Base-by-base conservation (phyloP, 2,888 invertebrate genomes). In the Bombylius major region DNA sequence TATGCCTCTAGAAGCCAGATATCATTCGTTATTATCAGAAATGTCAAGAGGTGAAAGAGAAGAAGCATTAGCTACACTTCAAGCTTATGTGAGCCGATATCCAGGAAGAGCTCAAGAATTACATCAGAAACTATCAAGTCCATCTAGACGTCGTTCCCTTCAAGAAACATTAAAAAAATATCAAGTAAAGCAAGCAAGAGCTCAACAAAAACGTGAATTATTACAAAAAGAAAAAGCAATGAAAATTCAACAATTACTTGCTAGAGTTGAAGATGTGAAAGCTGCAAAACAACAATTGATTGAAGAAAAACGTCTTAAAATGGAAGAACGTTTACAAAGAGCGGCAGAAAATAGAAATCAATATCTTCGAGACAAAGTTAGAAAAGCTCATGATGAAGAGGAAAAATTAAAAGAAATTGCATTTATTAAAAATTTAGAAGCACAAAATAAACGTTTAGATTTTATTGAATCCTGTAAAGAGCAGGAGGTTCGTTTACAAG, bases 341-440 rank as follows among this genome's bases (percentile, higher is more conserved):
- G 97, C 97, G 0, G 91, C 91, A 23, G 92, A 93, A 68, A 98
- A 97, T 67, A 79, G 98, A 31, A 87, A 86, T 58, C 83, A 85
- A 62, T 86, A 89, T 70, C 73, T 89, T 7, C 68, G 83, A 70
- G 89, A 83, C 68, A 92, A 94, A 62, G 87, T 95, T 1, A 83
- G 88, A 62, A 97, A 97, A 71, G 98, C 98, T 0, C 96, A 96
- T 67, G 97, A 98, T 65, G 98, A 98, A 69, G 97, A 98, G 64
- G 92, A 93, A 58, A 97, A 97, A 70, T 81, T 94, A 5, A 89
- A 92, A 61, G 98, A 99, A 77, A 97, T 98, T 55, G 95, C 95
- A 13, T 98, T 98, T 70, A 98, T 98, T 58, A 98, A 96, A 70
- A 90, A 90, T 64, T 76, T 98, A 47, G 95, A 96, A 69, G 95